These are phyloP conservation scores for Tolmerus cingulatus DNA, from an alignment of 2,888 invertebrate genomes.

Conservation along the genomic window DNA sequence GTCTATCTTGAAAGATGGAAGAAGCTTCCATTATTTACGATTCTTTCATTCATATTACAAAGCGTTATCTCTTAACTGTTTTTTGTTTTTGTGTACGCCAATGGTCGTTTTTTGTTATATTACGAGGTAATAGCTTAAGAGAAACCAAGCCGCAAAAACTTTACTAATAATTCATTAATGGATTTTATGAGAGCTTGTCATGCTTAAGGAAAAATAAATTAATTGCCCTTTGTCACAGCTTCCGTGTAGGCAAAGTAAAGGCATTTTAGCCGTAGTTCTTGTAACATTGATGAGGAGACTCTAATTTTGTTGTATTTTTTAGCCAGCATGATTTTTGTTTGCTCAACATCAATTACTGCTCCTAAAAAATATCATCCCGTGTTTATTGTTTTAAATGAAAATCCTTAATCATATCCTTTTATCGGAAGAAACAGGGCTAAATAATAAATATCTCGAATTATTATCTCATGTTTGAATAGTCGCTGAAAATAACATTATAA, in stretches of 20 bases:
- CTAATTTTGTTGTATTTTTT: too few relatives aligned
- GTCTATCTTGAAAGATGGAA: not conserved
- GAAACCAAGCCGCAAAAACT: not conserved
- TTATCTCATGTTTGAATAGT: too few relatives aligned
- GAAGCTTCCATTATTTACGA: not conserved
- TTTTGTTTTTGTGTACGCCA: not conserved
- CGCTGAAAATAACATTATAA: too few relatives aligned
- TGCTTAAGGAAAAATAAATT: not conserved
- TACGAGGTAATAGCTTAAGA: not conserved
- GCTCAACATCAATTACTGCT: too few relatives aligned
- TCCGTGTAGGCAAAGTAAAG: not conserved
- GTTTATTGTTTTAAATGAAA: too few relatives aligned
- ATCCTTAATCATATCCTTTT: too few relatives aligned
- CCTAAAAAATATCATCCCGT: too few relatives aligned
- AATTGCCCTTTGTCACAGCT: not conserved
- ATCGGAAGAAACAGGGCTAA: too few relatives aligned
- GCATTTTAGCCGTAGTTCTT: not conserved
- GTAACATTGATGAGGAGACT: not conserved
- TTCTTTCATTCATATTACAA: not conserved
- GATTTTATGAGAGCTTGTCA: not conserved
- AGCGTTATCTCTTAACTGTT: not conserved
- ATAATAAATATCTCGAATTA: too few relatives aligned
- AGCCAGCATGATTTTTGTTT: too few relatives aligned
- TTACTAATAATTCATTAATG: not conserved
- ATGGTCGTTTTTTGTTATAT: not conserved